Evolutionary conservation across 2,888 invertebrate species (phyloP), one percentile per base, ranked within the genome.

Genomic region (Lasioglossum marginatum): DNA sequence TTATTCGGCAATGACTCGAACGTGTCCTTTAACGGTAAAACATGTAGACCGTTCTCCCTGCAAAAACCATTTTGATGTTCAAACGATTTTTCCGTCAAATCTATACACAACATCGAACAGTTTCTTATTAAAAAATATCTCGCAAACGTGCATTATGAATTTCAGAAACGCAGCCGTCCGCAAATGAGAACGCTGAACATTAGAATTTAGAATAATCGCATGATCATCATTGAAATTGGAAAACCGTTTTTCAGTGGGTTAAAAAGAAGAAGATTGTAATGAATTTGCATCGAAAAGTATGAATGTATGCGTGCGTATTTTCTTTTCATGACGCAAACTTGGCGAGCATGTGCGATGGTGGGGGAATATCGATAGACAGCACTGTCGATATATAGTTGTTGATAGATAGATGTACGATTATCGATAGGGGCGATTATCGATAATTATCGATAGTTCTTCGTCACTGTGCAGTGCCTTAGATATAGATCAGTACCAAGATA

Each of bases 261-360:
- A 31, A 63, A 34, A 31, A 60, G 19, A 31, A 63, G 31, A 63
- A 16, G 63, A 63, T 8, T 8, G 31, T 2, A 63, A 31, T 63
- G 63, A 63, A 63, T 31, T 63, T 63, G 31, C 3, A 63, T 12
- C 16, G 19, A 63, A 31, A 31, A 31, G 19, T 63, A 19, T 16
- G 31, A 19, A 19, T 63, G 0, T 14, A 1, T 31, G 31, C 19
- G 23, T 68, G 3, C 5, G 43, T 43, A 43, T n/a, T 23, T 52
- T 73, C 34, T 43, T 37, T 71, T 23, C 2, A 52, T 52, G 8
- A 23, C 45, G 6, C n/a, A 27, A 48, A 81, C 16, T 83, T 83
- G 82, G 63, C 57, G 31, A 77, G 16, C 81, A 73, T 43, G 43
- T 43, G 43, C 40, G 40, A 40, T 10, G 12, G 10, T 19, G 48